phyloP scores from a whole-genome alignment of 2,797 vertebrate genomes.

The Anisognathus igniventris region DNA sequence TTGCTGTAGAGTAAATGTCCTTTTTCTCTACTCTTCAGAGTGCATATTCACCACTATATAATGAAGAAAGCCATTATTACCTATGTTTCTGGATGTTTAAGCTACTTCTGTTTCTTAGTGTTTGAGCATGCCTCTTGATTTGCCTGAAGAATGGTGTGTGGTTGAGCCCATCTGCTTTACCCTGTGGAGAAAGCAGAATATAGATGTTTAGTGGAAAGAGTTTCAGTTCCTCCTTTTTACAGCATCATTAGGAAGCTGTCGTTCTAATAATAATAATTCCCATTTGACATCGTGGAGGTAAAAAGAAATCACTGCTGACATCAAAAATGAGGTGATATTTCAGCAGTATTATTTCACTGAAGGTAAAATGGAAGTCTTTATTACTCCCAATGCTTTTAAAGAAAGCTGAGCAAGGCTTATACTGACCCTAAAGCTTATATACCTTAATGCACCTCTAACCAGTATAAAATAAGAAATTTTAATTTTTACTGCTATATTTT shows the following conservation, averaged over 20 bases:
- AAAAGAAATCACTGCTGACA: constrained; percentile 74
- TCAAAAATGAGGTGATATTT: constrained; percentile 76
- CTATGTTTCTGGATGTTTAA: constrained; percentile 27
- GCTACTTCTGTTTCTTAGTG: constrained; percentile 14
- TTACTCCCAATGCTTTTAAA: constrained; percentile 71
- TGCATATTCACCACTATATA: neutral
- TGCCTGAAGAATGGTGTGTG: constrained; percentile 4
- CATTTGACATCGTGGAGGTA: constrained; percentile 69
- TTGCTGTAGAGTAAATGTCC: neutral
- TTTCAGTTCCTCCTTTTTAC: constrained; percentile 51
- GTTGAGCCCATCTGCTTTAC: neutral
- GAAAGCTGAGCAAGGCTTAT: constrained; percentile 71
- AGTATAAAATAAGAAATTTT: constrained; percentile 56
- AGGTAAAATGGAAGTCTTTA: constrained; percentile 74
- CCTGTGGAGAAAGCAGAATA: neutral
- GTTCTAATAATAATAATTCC: constrained; percentile 74
- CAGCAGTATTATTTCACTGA: constrained; percentile 69
- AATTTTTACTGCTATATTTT: constrained; percentile 37
- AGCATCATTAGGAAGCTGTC: constrained; percentile 67
- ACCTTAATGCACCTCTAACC: constrained; percentile 43
- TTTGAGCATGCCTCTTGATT: constrained; percentile 36
- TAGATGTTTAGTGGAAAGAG: constrained; percentile 40
- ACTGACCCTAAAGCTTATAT: constrained; percentile 62
- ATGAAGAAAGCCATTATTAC: neutral
- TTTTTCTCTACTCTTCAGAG: neutral